phyloP scores from a whole-genome alignment of 2,888 invertebrate species.

The Scelioninae gen. 1 region DNA sequence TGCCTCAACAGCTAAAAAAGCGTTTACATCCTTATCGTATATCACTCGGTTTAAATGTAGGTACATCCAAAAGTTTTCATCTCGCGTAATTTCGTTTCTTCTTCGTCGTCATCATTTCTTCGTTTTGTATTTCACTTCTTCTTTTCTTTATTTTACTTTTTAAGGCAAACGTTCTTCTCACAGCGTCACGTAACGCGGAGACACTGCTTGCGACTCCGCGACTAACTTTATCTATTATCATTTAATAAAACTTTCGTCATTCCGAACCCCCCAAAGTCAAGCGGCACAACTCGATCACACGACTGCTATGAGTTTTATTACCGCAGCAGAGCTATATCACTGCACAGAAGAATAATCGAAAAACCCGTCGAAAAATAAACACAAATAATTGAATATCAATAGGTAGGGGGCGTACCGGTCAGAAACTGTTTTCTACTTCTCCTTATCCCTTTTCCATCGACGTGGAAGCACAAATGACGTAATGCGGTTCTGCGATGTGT shows the following conservation, averaged over 20 bases:
- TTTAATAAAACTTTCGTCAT: conserved; percentile 41
- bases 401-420: no score
- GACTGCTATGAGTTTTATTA: conserved; percentile 15
- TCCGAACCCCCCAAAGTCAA: conserved; percentile 20
- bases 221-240: conserved; percentile 38
- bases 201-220: conserved; percentile 23
- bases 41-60: conserved; percentile 80
- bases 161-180: conserved; percentile 81
- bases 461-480: conserved; percentile 74
- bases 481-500: conserved; percentile 49
- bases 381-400: conserved; percentile 9
- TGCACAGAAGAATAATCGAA: conserved; percentile 12
- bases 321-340: conserved; percentile 34
- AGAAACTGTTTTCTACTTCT: no score
- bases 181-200: conserved; percentile 61
- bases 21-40: conserved; percentile 77
- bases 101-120: conserved; percentile 5
- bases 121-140: no score
- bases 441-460: no score
- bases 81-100: conserved; percentile 11
- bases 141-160: no score
- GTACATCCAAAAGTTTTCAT: conserved; percentile 74
- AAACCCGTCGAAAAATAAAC: conserved; percentile 55
- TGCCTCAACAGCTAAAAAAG: conserved; percentile 71
- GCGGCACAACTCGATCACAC: conserved; percentile 52